Evolutionary conservation across 2,888 invertebrate genomes (phyloP).

Genomic region (Noctua janthina): DNA sequence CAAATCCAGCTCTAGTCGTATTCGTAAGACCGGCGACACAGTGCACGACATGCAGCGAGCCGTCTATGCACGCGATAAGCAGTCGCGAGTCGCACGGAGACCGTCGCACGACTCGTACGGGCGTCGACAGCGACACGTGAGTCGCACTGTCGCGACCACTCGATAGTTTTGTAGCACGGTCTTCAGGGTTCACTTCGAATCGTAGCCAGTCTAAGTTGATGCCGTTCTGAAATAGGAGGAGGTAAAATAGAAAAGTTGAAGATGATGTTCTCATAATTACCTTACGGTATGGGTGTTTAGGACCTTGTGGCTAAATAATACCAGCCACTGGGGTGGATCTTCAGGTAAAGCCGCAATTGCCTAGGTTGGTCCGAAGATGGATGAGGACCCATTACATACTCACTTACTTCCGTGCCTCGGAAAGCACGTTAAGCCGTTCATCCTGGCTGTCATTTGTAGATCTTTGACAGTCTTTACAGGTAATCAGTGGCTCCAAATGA

Average conservation of each 20-base stretch:
- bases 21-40: conserved; percentile 93
- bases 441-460: too few relatives aligned
- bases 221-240: conserved; percentile 77
- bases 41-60: conserved; percentile 95
- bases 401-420: too few relatives aligned
- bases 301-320: not conserved
- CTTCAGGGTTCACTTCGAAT: conserved; percentile 92
- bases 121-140: conserved; percentile 91
- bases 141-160: conserved; percentile 88
- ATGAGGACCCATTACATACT: not conserved
- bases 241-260: not conserved
- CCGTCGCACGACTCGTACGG: conserved; percentile 74
- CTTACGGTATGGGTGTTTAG: not conserved
- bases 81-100: conserved; percentile 93
- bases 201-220: conserved; percentile 92
- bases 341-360: not conserved
- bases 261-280: not conserved
- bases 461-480: too few relatives aligned
- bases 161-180: conserved; percentile 87
- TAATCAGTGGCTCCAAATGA: too few relatives aligned
- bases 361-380: not conserved
- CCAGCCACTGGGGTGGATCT: not conserved
- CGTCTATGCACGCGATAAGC: conserved; percentile 95
- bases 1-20: conserved; percentile 94
- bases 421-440: too few relatives aligned